Conservation (phyloP, 2,888 invertebrate genomes). For the Synergus gifuensis region DNA sequence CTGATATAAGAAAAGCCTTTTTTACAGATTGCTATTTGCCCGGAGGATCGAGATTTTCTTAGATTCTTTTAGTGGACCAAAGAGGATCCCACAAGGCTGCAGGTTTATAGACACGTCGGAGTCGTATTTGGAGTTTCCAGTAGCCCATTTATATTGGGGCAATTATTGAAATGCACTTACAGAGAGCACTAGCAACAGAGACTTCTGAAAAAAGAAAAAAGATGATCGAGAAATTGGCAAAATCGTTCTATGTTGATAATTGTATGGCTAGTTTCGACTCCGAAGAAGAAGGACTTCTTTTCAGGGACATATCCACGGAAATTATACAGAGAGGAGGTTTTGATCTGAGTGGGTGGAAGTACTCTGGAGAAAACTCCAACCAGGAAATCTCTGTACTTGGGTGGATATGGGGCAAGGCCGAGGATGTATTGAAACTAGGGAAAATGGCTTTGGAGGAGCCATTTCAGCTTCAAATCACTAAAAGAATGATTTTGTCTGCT, state of each 20-base stretch:
- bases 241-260: conserved; percentile 58
- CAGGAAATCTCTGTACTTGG: conserved; percentile 36
- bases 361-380: conserved; percentile 33
- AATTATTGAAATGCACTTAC: conserved; percentile 56
- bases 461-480: conserved; percentile 43
- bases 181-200: not conserved
- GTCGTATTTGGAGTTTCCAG: conserved; percentile 60
- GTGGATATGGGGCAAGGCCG: conserved; percentile 42
- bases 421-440: conserved; percentile 45
- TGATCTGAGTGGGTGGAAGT: conserved; percentile 54
- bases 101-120: conserved; percentile 52
- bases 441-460: not conserved
- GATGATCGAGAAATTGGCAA: conserved; percentile 48
- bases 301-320: conserved; percentile 38
- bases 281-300: conserved; percentile 18
- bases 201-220: conserved; percentile 9
- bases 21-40: conserved; percentile 52
- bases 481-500: conserved; percentile 54
- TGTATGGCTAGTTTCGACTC: conserved; percentile 52
- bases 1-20: conserved; percentile 58
- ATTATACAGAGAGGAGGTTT: conserved; percentile 50
- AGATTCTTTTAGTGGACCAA: conserved; percentile 58
- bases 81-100: conserved; percentile 26
- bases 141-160: conserved; percentile 60
- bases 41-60: conserved; percentile 54